These are phyloP conservation scores for Lepidocyrtoides sp. DNA, from an alignment of 2,888 invertebrate genomes.

Conservation along the genomic window DNA sequence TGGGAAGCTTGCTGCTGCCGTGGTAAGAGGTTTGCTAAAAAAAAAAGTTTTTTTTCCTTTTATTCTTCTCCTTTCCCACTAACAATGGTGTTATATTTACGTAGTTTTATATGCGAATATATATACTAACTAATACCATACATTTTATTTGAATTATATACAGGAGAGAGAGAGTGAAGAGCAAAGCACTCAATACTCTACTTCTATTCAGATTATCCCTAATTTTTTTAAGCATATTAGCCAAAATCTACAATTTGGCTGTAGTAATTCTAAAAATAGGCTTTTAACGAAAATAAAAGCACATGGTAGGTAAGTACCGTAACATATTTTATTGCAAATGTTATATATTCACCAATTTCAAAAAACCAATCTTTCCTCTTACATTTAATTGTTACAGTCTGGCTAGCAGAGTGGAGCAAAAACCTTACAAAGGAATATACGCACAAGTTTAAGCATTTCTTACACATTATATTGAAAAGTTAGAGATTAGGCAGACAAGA, in stretches of 20 bases:
- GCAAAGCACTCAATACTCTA: not conserved
- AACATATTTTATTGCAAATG: not conserved
- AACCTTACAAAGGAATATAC: too few species aligned
- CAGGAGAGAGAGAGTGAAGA: too few species aligned
- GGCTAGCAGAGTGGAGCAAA: too few species aligned
- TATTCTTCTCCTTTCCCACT: constrained; percentile 7
- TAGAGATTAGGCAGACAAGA: not conserved
- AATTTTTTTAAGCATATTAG: constrained; percentile 15
- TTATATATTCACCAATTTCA: not conserved
- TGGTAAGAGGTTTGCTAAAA: constrained; percentile 35
- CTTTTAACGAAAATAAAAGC: not conserved
- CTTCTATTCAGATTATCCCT: constrained; percentile 37
- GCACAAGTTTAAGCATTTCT: not conserved
- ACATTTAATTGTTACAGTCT: too few species aligned
- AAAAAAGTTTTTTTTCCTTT: constrained; percentile 43
- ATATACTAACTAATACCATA: too few species aligned
- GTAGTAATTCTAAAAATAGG: constrained; percentile 5
- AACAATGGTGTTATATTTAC: not conserved
- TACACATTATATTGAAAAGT: not conserved
- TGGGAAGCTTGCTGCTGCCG: constrained; percentile 30
- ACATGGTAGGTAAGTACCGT: not conserved
- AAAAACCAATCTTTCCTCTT: too few species aligned
- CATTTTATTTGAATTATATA: too few species aligned
- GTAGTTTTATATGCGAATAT: not conserved
- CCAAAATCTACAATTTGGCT: not conserved